Evolutionary conservation across 2,888 invertebrate genomes (phyloP), one percentile per base, ranked within the genome.

Genomic region (Papilio elwesi): DNA sequence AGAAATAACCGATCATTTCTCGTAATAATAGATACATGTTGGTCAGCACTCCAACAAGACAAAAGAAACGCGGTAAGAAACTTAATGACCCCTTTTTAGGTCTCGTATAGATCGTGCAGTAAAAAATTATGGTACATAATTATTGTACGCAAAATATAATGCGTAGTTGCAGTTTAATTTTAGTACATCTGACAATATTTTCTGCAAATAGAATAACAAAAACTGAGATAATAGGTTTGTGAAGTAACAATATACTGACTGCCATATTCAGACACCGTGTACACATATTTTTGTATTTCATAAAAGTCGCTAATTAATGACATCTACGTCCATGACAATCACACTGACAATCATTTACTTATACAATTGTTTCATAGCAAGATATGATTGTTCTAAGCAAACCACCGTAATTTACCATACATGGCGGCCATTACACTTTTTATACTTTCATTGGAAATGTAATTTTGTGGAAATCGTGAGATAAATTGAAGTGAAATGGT

Each of bases 81-180:
- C 52, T 43, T 43, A 43, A 43, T 43, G 43, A 6, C 43, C 43
- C 43, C 71, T 64, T 70, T 73, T 73, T 63, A 68, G 76, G 73
- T 73, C 77, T 76, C 74, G 74, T 77, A 74, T 70, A 55, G 68
- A 59, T 57, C 68, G 38, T 62, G 66, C 55, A 69, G 66, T 73
- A 73, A 73, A 73, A 73, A 73, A 73, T 70, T 59, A 73, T 66
- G 66, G 38, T 59, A 62, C 52, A 48, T 70, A 66, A 70, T 70
- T 66, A 62, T 53, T 48, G 70, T 47, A 48, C 52, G 51, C 68
- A 26, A 43, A 57, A 49, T 59, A 49, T 48, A 67, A 74, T 59
- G 43, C 68, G 59, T 65, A 70, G 53, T 74, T 74, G 65, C 67
- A 53, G 52, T 36, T 63, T 48, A 67, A 75, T 64, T 71, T 66